Conservation (phyloP, 2,888 invertebrate genomes). For the Brachyptera putata region DNA sequence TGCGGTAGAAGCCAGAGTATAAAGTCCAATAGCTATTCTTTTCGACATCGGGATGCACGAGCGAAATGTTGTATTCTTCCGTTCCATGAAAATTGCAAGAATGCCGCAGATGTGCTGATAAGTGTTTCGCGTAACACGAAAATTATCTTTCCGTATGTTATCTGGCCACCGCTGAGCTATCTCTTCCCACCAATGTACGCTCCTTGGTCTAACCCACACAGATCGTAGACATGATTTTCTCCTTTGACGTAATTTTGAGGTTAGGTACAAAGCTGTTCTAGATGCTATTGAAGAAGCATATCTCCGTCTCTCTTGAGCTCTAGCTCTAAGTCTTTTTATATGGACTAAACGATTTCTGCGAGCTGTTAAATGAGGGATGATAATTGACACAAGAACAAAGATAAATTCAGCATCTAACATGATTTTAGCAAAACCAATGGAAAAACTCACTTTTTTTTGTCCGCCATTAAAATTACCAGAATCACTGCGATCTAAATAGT, state of each 20-base stretch:
- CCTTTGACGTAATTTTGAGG: background rate
- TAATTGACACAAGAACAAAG: background rate
- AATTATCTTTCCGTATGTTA: background rate
- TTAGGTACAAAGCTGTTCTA: background rate
- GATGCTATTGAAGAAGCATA: background rate
- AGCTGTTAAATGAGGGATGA: background rate
- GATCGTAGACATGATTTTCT: background rate
- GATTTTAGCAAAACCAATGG: too few species aligned
- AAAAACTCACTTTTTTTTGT: too few species aligned
- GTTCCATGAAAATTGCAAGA: constrained; percentile 6
- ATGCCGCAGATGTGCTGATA: background rate
- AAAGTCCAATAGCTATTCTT: constrained; percentile 20
- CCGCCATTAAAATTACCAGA: too few species aligned
- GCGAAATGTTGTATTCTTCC: constrained; percentile 12
- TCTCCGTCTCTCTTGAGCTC: background rate
- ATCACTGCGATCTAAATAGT: too few species aligned
- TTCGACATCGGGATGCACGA: constrained; percentile 19
- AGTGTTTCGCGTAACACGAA: background rate
- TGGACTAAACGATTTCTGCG: background rate
- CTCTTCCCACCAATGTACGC: background rate
- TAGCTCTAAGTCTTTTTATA: background rate
- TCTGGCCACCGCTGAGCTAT: background rate
- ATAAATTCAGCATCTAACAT: background rate
- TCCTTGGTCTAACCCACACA: background rate
- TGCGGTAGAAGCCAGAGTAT: constrained; percentile 14